Percentiles rank a stretch among this genome's conserved stretches.
Conservation (phyloP, 2,797 vertebrate species). For the Yasuhikotakia modesta region DNA sequence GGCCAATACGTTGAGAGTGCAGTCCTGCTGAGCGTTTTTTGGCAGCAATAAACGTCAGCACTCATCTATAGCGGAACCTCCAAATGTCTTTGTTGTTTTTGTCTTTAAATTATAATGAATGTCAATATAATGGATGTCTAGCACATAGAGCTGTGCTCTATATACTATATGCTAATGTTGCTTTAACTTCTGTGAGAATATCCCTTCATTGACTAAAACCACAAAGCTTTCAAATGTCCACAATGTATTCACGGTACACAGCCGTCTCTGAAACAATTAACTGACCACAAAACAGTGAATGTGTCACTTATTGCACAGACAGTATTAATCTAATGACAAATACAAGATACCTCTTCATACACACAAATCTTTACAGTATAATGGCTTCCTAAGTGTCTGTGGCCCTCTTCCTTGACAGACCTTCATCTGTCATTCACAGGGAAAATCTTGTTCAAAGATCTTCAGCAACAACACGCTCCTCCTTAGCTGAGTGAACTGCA, state of each 20-base stretch:
- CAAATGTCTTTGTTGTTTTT: neutral
- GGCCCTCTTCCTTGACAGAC: neutral
- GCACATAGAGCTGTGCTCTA: constrained; percentile 11
- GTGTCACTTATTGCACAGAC: constrained; percentile 77
- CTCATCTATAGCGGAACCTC: neutral
- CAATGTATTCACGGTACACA: constrained; percentile 16
- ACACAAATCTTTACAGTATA: constrained; percentile 68
- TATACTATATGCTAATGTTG: constrained; percentile 30
- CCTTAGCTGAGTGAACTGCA: neutral
- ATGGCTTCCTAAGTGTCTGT: constrained; percentile 44
- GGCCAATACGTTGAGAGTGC: neutral
- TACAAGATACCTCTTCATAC: constrained; percentile 66
- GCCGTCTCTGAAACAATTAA: constrained; percentile 25
- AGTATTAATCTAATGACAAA: constrained; percentile 63
- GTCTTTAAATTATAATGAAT: neutral
- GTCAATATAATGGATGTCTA: constrained; percentile 15
- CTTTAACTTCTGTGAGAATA: constrained; percentile 29
- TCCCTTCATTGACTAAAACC: neutral
- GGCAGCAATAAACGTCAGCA: neutral
- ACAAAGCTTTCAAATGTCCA: constrained; percentile 24
- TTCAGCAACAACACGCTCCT: neutral
- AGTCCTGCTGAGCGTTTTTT: neutral
- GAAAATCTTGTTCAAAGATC: constrained; percentile 1
- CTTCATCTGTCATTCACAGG: neutral
- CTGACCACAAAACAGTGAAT: constrained; percentile 57